Conservation (phyloP, 2,797 vertebrate genomes). For the Pogonophryne albipinna region DNA sequence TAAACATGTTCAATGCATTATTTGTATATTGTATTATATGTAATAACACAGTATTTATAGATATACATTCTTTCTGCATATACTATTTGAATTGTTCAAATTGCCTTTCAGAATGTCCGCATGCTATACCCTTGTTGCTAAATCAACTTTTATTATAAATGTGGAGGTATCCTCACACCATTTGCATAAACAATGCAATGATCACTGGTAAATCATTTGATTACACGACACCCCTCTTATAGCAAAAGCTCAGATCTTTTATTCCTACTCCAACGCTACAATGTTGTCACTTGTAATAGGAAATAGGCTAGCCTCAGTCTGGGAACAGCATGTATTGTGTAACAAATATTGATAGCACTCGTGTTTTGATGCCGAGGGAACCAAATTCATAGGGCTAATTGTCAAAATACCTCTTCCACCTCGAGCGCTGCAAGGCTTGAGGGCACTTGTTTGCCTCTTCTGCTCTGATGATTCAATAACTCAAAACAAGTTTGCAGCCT, state of each 20-base stretch:
- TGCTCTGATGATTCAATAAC: conserved; percentile 82
- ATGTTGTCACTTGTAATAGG: conserved; percentile 43
- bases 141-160: neutral
- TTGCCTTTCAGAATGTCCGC: neutral
- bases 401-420: conserved; percentile 79
- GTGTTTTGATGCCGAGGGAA: conserved; percentile 73
- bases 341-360: conserved; percentile 75
- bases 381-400: conserved; percentile 81
- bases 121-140: neutral
- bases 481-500: conserved; percentile 79
- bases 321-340: conserved; percentile 55
- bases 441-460: conserved; percentile 84
- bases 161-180: neutral
- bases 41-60: neutral
- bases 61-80: neutral
- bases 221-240: neutral
- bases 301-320: conserved; percentile 34
- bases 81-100: neutral
- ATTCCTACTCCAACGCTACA: conserved; percentile 17
- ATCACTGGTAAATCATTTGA: neutral
- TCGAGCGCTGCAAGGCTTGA: conserved; percentile 77
- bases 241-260: conserved; percentile 11
- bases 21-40: neutral
- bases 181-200: neutral
- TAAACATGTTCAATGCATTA: neutral